These are phyloP conservation scores for Rhyacichthys aspro DNA, from an alignment of 2,797 vertebrate genomes.

Conservation along the genomic window DNA sequence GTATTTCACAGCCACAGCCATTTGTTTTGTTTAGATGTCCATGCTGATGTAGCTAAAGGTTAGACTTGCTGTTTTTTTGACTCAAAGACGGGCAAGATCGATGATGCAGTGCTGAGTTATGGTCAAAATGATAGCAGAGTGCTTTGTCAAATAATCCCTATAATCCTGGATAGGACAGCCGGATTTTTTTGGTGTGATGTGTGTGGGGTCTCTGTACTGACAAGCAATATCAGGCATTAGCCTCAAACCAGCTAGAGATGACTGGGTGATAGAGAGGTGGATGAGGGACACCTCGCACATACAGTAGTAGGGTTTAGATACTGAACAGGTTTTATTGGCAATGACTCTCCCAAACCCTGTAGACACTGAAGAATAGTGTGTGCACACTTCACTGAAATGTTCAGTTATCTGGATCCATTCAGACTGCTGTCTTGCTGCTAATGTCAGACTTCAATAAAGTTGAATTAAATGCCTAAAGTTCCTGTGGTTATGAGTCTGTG, in stretches of 20 bases:
- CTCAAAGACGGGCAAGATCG: slow-evolving; percentile 30
- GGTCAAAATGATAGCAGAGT: slow-evolving; percentile 39
- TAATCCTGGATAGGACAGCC: slow-evolving; percentile 40
- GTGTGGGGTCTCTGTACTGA: slow-evolving; percentile 25
- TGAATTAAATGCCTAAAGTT: no score
- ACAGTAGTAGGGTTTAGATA: not conserved
- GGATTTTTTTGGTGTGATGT: slow-evolving; percentile 5
- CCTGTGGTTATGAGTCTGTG: no score
- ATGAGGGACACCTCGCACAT: not conserved
- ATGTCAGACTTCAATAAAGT: no score
- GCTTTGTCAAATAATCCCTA: slow-evolving; percentile 59
- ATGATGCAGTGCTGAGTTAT: slow-evolving; percentile 58
- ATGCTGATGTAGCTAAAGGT: slow-evolving; percentile 48
- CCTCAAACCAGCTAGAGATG: slow-evolving; percentile 19
- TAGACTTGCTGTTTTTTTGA: slow-evolving; percentile 16
- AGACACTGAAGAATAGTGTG: no score
- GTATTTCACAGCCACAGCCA: slow-evolving; percentile 34
- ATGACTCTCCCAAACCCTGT: no score
- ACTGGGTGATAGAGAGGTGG: not conserved
- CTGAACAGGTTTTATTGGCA: not conserved
- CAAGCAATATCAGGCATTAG: slow-evolving; percentile 22
- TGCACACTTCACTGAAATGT: no score
- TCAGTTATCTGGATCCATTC: no score
- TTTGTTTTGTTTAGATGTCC: slow-evolving; percentile 58
- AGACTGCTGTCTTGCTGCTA: no score